Conservation (phyloP, 1,140 invertebrate genomes). For the Mylabris phalerata region DNA sequence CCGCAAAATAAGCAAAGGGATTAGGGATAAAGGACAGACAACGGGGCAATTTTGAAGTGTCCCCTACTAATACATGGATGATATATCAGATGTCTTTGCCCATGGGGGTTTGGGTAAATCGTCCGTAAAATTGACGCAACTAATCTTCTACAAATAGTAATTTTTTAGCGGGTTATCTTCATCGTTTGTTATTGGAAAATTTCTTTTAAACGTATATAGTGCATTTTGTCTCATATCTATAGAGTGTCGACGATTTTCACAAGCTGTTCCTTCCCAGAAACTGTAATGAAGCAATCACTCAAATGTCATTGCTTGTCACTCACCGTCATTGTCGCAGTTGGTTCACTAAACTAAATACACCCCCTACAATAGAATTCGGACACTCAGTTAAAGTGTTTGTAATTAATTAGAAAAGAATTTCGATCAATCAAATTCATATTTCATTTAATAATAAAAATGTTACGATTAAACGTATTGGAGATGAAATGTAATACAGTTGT, state of each 20-base stretch:
- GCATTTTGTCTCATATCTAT: slow-evolving; percentile 7
- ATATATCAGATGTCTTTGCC: slow-evolving; percentile 14
- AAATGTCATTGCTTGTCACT: slow-evolving; percentile 21
- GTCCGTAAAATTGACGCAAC: slow-evolving; percentile 8
- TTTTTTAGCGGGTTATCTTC: neutral
- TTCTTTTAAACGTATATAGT: neutral
- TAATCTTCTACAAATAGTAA: no score
- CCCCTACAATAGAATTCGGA: slow-evolving; percentile 6
- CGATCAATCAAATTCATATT: slow-evolving; percentile 15
- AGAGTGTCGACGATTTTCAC: slow-evolving; percentile 23
- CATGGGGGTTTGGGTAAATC: slow-evolving; percentile 8
- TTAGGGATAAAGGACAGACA: slow-evolving; percentile 9
- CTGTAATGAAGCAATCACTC: slow-evolving; percentile 26
- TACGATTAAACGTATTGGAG: no score
- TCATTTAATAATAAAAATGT: slow-evolving; percentile 2
- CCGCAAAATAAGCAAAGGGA: slow-evolving; percentile 24
- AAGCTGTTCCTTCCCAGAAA: slow-evolving; percentile 25
- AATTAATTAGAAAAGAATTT: slow-evolving; percentile 24
- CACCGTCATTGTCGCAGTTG: slow-evolving; percentile 27
- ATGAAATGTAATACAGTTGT: slow-evolving; percentile 8
- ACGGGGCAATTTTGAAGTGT: slow-evolving; percentile 21
- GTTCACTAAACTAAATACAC: slow-evolving; percentile 10
- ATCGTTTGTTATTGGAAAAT: neutral
- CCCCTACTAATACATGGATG: slow-evolving; percentile 9
- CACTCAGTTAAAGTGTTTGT: slow-evolving; percentile 3